These are phyloP conservation scores for Lycophotia porphyrea DNA, from an alignment of 2,888 invertebrate genomes.

Conservation along the genomic window DNA sequence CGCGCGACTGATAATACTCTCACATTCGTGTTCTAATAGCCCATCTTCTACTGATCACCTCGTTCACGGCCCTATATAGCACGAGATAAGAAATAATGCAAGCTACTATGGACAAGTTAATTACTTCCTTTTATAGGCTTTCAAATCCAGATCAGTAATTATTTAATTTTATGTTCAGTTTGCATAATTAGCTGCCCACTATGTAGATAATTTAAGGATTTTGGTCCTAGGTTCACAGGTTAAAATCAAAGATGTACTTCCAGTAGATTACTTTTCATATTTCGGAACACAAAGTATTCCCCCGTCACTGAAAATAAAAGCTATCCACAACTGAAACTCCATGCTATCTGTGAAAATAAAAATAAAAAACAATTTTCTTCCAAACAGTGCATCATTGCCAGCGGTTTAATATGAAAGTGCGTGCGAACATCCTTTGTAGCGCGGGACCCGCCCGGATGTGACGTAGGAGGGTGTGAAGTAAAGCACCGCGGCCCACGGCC, in stretches of 20 bases:
- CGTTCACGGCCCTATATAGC: constrained; percentile 58
- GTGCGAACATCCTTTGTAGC: constrained; percentile 62
- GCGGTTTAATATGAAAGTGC: constrained; percentile 63
- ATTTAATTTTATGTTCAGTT: constrained; percentile 27
- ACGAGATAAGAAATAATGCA: constrained; percentile 54
- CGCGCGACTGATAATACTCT: constrained; percentile 72
- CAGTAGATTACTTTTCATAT: constrained; percentile 9
- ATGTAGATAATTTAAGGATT: neutral
- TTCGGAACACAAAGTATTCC: neutral
- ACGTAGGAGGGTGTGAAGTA: constrained; percentile 66
- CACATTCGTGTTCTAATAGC: constrained; percentile 73
- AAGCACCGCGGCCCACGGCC: constrained; percentile 70
- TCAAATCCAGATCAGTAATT: constrained; percentile 13
- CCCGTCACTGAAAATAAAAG: constrained; percentile 16
- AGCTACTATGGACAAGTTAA: constrained; percentile 28
- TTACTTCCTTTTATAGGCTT: constrained; percentile 25
- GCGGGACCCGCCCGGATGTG: constrained; percentile 60
- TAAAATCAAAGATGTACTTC: constrained; percentile 13
- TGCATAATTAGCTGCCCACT: neutral
- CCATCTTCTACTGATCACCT: constrained; percentile 66
- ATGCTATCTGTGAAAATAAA: constrained; percentile 23
- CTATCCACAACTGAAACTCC: constrained; percentile 17
- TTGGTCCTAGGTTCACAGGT: neutral
- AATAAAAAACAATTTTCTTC: constrained; percentile 40
- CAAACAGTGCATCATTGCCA: constrained; percentile 44